phyloP scores from a whole-genome alignment of 2,797 vertebrate genomes.

The Rachycentron canadum region DNA sequence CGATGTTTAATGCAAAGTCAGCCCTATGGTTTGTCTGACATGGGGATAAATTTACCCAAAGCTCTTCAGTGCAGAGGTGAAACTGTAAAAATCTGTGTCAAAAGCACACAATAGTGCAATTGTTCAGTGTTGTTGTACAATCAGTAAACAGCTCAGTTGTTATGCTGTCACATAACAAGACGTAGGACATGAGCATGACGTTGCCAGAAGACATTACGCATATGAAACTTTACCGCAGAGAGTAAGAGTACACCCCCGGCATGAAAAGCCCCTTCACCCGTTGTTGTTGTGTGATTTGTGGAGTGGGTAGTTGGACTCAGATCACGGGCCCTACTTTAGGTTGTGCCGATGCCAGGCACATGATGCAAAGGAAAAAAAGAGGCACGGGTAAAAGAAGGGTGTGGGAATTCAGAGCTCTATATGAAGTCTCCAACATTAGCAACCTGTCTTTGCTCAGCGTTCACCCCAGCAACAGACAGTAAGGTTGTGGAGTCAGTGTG shows the following conservation, averaged over 20 bases:
- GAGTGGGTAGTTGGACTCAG: slow-evolving; percentile 70
- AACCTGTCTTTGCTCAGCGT: slow-evolving; percentile 79
- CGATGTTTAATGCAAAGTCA: slow-evolving; percentile 48
- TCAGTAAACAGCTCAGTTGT: slow-evolving; percentile 71
- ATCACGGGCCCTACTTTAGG: slow-evolving; percentile 66
- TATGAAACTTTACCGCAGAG: slow-evolving; percentile 65
- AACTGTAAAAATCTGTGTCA: slow-evolving; percentile 48
- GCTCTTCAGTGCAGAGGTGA: slow-evolving; percentile 24
- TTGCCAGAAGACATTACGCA: slow-evolving; percentile 77
- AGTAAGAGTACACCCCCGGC: slow-evolving; percentile 56
- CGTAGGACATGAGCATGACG: slow-evolving; percentile 52
- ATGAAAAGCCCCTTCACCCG: slow-evolving; percentile 70
- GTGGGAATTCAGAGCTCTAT: slow-evolving; percentile 71
- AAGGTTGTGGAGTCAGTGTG: slow-evolving; percentile 43
- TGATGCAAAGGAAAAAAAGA: slow-evolving; percentile 83
- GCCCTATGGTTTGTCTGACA: slow-evolving; percentile 39
- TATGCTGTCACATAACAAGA: slow-evolving; percentile 73
- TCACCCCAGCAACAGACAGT: slow-evolving; percentile 60
- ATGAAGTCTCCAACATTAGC: slow-evolving; percentile 61
- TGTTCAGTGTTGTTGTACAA: slow-evolving; percentile 61
- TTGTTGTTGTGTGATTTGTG: slow-evolving; percentile 77
- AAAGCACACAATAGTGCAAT: slow-evolving; percentile 62
- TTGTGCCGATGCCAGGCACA: slow-evolving; percentile 68
- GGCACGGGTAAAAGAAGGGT: slow-evolving; percentile 63
- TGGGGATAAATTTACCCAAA: slow-evolving; percentile 32